Conservation (phyloP, 2,888 invertebrate genomes). For the Copidosoma aretas region DNA sequence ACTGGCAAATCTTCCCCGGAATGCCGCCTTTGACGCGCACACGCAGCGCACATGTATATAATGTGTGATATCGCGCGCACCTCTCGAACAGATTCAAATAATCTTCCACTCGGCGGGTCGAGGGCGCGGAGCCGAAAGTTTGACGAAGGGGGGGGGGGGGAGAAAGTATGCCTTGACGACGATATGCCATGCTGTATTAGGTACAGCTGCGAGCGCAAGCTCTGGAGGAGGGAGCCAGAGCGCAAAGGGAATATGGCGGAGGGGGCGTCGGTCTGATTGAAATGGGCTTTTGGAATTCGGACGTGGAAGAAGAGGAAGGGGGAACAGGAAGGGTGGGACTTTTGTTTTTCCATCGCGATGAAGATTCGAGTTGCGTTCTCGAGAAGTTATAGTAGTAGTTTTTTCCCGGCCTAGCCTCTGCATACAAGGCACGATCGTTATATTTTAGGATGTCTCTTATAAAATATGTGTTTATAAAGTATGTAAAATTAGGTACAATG, state of each 20-base stretch:
- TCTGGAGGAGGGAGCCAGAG: not conserved
- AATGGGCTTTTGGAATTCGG: conserved; percentile 52
- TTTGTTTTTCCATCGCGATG: too few species aligned
- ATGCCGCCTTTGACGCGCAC: not conserved
- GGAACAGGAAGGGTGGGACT: too few species aligned
- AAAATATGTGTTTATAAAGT: too few species aligned
- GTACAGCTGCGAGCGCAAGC: not conserved
- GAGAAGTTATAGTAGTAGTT: too few species aligned
- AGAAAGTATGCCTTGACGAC: conserved; percentile 15
- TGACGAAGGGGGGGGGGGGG: not conserved
- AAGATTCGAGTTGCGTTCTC: too few species aligned
- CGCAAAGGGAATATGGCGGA: conserved; percentile 39
- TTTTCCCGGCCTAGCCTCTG: too few species aligned
- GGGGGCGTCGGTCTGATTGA: conserved; percentile 57
- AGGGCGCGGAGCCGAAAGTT: not conserved
- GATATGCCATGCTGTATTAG: too few species aligned
- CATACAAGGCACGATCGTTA: too few species aligned
- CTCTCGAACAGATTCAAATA: not conserved
- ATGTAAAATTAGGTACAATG: too few species aligned
- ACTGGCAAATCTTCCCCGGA: not conserved
- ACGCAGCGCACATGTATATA: not conserved
- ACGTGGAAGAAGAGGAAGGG: too few species aligned
- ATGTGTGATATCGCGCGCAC: not conserved
- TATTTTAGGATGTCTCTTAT: too few species aligned
- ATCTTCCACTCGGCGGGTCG: not conserved